Conservation (phyloP, 2,888 invertebrate species). For the Clostera curtula region DNA sequence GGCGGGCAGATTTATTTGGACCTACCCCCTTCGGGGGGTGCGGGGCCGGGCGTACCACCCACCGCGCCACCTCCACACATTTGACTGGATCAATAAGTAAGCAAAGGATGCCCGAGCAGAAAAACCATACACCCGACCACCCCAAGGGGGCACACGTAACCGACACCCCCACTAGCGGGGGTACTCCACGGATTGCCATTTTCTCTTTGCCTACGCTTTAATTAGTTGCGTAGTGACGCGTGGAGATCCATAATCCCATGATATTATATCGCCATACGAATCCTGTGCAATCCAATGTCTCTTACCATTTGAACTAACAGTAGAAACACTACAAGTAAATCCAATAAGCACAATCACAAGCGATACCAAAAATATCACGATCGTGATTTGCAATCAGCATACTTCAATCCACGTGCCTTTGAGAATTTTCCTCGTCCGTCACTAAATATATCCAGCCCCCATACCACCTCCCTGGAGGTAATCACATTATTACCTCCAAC, state of each 20-base stretch:
- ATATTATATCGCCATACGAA: slow-evolving; percentile 51
- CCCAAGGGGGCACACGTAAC: slow-evolving; percentile 75
- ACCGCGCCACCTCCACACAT: slow-evolving; percentile 75
- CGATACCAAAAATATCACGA: too few relatives aligned
- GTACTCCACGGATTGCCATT: slow-evolving; percentile 74
- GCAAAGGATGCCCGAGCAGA: slow-evolving; percentile 77
- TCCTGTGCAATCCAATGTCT: too few relatives aligned
- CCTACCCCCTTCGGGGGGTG: slow-evolving; percentile 66
- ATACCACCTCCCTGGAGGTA: background rate
- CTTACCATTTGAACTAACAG: slow-evolving; percentile 19
- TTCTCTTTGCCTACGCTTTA: slow-evolving; percentile 76
- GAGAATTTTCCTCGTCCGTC: slow-evolving; percentile 1
- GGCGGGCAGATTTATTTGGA: slow-evolving; percentile 76
- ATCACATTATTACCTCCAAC: slow-evolving; percentile 5
- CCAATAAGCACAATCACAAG: slow-evolving; percentile 6
- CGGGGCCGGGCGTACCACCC: slow-evolving; percentile 65
- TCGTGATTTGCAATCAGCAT: too few relatives aligned
- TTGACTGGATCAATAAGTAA: slow-evolving; percentile 78
- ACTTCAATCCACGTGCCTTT: slow-evolving; percentile 2
- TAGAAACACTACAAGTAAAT: slow-evolving; percentile 5
- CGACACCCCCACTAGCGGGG: slow-evolving; percentile 74
- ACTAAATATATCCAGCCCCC: background rate
- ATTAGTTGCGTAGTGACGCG: slow-evolving; percentile 75
- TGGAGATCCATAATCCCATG: slow-evolving; percentile 65
- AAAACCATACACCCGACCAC: slow-evolving; percentile 76